Evolutionary conservation across 2,888 invertebrate genomes (phyloP).

Genomic region (Luperina testacea): DNA sequence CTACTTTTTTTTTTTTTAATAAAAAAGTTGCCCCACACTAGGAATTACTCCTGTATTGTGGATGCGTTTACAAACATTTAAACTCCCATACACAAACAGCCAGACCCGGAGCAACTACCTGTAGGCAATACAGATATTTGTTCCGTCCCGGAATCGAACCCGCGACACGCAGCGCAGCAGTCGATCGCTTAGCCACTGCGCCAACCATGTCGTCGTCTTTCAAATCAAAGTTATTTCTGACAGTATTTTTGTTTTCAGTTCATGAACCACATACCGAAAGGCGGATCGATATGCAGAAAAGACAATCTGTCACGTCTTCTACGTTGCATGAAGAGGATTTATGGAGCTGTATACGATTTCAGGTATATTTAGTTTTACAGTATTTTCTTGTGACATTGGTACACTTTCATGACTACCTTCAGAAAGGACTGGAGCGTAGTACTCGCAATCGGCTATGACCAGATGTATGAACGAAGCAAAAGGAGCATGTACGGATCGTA

Average conservation of each 20-base stretch:
- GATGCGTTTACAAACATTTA: too few species aligned
- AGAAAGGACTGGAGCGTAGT: not conserved
- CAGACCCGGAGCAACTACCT: too few species aligned
- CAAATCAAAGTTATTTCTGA: not conserved
- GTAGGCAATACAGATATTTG: too few species aligned
- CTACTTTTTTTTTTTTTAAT: too few species aligned
- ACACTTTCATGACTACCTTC: not conserved
- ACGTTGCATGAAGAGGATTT: conserved; percentile 94
- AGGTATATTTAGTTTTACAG: conserved; percentile 87
- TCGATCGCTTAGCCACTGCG: too few species aligned
- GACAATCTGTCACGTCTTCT: conserved; percentile 94
- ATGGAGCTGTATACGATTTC: conserved; percentile 95
- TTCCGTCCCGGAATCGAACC: too few species aligned
- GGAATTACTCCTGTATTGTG: too few species aligned
- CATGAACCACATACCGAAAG: conserved; percentile 96
- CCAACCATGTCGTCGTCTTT: not conserved
- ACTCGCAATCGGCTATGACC: not conserved
- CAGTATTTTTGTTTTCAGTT: conserved; percentile 88
- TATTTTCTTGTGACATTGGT: not conserved
- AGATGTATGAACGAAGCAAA: not conserved
- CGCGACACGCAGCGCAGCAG: too few species aligned
- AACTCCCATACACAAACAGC: too few species aligned
- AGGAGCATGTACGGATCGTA: not conserved
- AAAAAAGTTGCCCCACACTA: too few species aligned
- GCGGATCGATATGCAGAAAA: conserved; percentile 95